Evolutionary conservation across 2,113 vertebrate species (phyloP).

Genomic region (Corythaeola cristata): DNA sequence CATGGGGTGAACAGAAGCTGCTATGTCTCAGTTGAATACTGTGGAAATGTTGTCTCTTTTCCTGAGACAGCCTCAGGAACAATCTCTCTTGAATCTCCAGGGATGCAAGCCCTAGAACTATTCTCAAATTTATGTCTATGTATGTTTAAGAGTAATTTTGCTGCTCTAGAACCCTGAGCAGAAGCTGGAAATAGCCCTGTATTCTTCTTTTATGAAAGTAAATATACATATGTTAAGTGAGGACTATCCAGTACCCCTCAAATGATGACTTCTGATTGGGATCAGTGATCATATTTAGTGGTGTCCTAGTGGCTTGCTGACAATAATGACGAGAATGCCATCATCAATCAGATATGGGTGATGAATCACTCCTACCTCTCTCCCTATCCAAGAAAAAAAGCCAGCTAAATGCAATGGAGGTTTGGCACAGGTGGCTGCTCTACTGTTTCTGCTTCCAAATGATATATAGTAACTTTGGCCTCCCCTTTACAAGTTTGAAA

Average conservation of each 20-base stretch:
- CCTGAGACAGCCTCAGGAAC: neutral
- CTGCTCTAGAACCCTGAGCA: neutral
- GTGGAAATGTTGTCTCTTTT: neutral
- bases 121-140: neutral
- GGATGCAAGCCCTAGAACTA: neutral
- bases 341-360: neutral
- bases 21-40: neutral
- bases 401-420: neutral
- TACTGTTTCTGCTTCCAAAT: neutral
- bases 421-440: slow-evolving; percentile 23
- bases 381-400: neutral
- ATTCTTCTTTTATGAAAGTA: neutral
- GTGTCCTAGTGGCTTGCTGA: neutral
- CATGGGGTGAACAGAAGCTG: neutral
- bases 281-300: neutral
- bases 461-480: neutral
- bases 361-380: neutral
- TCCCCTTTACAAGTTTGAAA: neutral
- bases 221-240: neutral
- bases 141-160: neutral
- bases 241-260: neutral
- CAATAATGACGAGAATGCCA: slow-evolving; percentile 4
- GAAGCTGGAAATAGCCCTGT: neutral
- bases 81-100: neutral
- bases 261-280: neutral